Evolutionary conservation across 2,113 vertebrate genomes (phyloP).

Genomic region (Psittacara wagleri): DNA sequence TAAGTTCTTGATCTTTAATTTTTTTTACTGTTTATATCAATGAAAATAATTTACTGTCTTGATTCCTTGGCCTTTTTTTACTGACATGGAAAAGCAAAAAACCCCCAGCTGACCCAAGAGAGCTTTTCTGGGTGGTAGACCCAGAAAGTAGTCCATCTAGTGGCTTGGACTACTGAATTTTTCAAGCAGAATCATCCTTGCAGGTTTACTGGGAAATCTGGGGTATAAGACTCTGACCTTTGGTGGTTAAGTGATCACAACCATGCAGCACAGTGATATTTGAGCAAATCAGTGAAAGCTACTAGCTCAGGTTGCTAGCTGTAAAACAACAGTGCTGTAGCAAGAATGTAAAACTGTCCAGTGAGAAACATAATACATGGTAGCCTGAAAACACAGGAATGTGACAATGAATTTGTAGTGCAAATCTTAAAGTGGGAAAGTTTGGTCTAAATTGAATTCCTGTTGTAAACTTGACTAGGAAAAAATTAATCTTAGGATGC

Average conservation of each 20-base stretch:
- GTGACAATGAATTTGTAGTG: background rate
- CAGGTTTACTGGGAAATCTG: background rate
- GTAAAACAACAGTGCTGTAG: background rate
- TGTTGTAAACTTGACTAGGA: background rate
- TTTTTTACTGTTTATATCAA: background rate
- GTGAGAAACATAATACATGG: background rate
- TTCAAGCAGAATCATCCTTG: background rate
- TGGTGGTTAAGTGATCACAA: background rate
- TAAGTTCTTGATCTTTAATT: background rate
- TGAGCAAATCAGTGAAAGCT: background rate
- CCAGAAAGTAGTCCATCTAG: background rate
- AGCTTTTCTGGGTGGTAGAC: background rate
- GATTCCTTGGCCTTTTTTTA: background rate
- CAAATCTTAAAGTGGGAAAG: background rate
- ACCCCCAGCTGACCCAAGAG: background rate
- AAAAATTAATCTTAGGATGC: background rate
- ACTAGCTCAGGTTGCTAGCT: background rate
- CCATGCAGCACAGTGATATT: background rate
- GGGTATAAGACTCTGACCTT: background rate
- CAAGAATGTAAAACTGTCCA: background rate
- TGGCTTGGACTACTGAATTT: background rate
- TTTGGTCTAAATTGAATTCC: background rate
- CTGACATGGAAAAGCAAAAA: background rate
- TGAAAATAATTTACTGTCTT: background rate
- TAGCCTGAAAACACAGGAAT: background rate